Evolutionary conservation across 2,888 invertebrate species (phyloP).

Genomic region (Arenicola marina): DNA sequence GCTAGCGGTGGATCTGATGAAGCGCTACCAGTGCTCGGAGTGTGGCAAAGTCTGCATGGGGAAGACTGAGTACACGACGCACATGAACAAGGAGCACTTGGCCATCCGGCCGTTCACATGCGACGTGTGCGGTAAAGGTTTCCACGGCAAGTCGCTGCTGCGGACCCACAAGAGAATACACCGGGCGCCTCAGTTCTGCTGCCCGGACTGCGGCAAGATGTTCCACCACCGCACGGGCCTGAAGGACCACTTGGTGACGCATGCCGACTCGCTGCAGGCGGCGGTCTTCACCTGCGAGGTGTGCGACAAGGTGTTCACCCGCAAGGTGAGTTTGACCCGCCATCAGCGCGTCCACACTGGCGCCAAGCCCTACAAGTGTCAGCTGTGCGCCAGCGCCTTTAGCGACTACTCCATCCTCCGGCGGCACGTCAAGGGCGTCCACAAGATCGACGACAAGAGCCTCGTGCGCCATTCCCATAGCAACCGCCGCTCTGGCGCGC

Average conservation of each 20-base stretch:
- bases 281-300: conserved; percentile 10
- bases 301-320: conserved; percentile 21
- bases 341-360: conserved; percentile 18
- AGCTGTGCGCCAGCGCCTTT: conserved; percentile 11
- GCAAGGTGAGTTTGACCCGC: conserved; percentile 7
- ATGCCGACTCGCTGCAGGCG: neutral
- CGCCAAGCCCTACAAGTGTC: conserved; percentile 16
- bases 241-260: conserved; percentile 9
- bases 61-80: conserved; percentile 14
- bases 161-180: conserved; percentile 10
- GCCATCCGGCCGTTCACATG: conserved; percentile 12
- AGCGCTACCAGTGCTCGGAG: conserved; percentile 9
- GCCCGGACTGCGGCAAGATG: conserved; percentile 13
- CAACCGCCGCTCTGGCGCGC: too few relatives aligned
- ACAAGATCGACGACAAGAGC: conserved; percentile 14
- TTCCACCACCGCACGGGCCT: conserved; percentile 13
- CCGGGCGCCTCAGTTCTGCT: neutral
- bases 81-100: conserved; percentile 15
- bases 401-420: conserved; percentile 20
- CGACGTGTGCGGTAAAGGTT: conserved; percentile 6
- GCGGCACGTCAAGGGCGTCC: conserved; percentile 18
- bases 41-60: conserved; percentile 17
- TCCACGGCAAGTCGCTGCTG: conserved; percentile 11
- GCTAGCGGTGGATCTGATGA: neutral
- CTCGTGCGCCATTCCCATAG: too few relatives aligned